A percentile compares a stretch with the other conserved stretches of the same genome.
Evolutionary conservation across 2,797 vertebrate genomes (phyloP).

Genomic region (Amphiprion clarkii): DNA sequence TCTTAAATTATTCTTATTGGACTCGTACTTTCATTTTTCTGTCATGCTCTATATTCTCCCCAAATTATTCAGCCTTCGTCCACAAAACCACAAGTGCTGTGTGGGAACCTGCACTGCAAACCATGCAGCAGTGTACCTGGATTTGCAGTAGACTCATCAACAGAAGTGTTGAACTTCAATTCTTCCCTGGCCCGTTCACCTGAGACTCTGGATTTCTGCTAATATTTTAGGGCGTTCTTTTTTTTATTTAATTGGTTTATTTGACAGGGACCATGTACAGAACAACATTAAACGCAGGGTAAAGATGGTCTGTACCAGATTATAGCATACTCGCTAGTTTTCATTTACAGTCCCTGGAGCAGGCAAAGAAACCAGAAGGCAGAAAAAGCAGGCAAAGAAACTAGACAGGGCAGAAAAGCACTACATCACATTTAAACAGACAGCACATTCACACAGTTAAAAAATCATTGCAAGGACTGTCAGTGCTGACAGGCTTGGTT

Average conservation of each 20-base stretch:
- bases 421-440: no score
- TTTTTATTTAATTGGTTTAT: background rate
- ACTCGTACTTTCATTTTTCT: background rate
- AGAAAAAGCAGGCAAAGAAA: no score
- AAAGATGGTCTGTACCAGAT: no score
- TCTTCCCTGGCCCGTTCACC: background rate
- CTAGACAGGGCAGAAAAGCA: no score
- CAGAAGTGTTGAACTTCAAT: background rate
- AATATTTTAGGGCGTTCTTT: background rate
- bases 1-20: background rate
- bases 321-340: no score
- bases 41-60: background rate
- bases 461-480: no score
- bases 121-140: constrained; percentile 4
- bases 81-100: background rate
- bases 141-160: background rate
- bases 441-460: no score
- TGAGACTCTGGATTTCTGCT: background rate
- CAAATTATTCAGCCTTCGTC: background rate
- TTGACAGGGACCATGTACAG: no score
- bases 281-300: no score
- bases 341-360: no score
- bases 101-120: background rate
- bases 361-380: no score
- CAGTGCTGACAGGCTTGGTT: no score